Base-by-base conservation (phyloP, 2,113 vertebrate species). In the Dicaeum eximium region DNA sequence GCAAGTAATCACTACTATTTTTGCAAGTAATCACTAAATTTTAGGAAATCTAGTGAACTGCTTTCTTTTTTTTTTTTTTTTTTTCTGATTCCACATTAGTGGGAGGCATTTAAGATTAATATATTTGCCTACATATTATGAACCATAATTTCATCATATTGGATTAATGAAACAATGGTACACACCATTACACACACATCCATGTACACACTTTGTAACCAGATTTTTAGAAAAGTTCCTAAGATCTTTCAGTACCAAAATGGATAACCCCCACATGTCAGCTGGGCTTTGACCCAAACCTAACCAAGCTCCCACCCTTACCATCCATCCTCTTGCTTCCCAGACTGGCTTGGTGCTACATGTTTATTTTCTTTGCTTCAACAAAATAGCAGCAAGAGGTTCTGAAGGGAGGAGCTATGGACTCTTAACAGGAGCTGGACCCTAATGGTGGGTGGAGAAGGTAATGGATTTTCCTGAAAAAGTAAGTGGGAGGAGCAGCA, bases 201-300 rank as follows among this genome's bases (percentile, higher is more conserved):
- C 2, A 8, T 0, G 0, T 9, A 21, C 2, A 3, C 0, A 3
- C 4, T 47, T 16, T 35, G 4, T n/a, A 60, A n/a, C 1, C 31
- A 38, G 42, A 22, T 38, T 23, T 86, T 77, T 58, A 80, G 42
- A 50, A 83, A 78, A 16, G 9, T n/a, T 83, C 25, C 30, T 57
- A 19, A 73, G 9, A 13, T 73, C 9, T 70, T 61, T 15, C 14
- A 27, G 17, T 35, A 57, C 10, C 54, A 66, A 88, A 82, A 91
- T 33, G 1, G 30, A 6, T 15, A 45, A 77, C 2, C 1, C 10
- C 4, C 10, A 28, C 21, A 6, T 4, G 22, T 65, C 57, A 90
- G 0, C 33, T 42, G 13, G 11, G 13, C 61, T 18, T 20, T 48
- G 9, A 88, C 15, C 15, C 12, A 80, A 64, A 82, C 7, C 4